Conservation (phyloP, 1,140 invertebrate species). For the Leptinotarsa lineolata region DNA sequence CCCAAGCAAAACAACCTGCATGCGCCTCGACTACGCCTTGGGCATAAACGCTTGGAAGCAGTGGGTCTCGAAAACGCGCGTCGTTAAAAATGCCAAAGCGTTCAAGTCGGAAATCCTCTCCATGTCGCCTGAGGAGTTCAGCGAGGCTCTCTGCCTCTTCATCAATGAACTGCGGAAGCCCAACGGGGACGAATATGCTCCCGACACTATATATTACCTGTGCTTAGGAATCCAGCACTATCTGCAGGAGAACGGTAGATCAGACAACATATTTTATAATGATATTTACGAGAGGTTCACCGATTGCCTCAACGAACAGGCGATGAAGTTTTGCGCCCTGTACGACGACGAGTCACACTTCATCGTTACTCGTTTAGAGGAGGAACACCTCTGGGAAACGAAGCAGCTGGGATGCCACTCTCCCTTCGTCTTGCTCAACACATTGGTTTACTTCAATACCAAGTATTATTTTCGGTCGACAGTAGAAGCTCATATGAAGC, state of each 20-base stretch:
- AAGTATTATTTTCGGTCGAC: constrained; percentile 90
- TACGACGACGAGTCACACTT: constrained; percentile 55
- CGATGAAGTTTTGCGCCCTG: constrained; percentile 68
- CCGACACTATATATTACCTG: constrained; percentile 89
- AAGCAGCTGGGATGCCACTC: constrained; percentile 91
- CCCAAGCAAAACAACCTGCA: background rate
- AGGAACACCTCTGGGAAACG: constrained; percentile 90
- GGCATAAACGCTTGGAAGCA: constrained; percentile 24
- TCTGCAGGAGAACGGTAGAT: constrained; percentile 85
- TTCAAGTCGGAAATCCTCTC: constrained; percentile 59
- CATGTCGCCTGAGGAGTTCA: constrained; percentile 82
- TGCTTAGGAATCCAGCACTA: constrained; percentile 91
- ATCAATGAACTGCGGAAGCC: constrained; percentile 87
- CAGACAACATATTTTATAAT: constrained; percentile 92
- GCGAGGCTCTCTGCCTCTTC: constrained; percentile 83
- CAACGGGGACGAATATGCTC: constrained; percentile 81
- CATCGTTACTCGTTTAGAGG: constrained; percentile 84
- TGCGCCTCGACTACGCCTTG: constrained; percentile 9
- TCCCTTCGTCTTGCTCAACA: constrained; percentile 85
- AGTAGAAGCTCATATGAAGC: constrained; percentile 83
- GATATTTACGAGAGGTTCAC: constrained; percentile 87
- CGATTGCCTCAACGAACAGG: constrained; percentile 81
- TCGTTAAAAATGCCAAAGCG: constrained; percentile 18
- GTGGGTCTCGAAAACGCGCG: constrained; percentile 23
- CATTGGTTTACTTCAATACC: constrained; percentile 92